Base-by-base conservation (phyloP, 2,113 vertebrate genomes). In the Macroglossus sobrinus region DNA sequence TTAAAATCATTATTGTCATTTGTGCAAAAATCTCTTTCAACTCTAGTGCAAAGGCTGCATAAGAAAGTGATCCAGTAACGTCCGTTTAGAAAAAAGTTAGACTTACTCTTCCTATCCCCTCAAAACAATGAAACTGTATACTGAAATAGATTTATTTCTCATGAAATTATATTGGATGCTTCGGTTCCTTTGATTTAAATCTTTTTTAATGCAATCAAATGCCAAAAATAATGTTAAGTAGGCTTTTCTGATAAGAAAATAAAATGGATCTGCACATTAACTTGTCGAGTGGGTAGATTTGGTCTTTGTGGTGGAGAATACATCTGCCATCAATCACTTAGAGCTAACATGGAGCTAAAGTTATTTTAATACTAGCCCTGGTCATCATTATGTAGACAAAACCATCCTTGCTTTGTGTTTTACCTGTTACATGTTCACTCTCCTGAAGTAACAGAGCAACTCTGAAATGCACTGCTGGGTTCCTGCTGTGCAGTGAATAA, bases 1-100 rank as follows among this genome's bases (percentile, higher is more conserved):
- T 95, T 86, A 57, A 98, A 84, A 95, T 71, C 68, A 95, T 97
- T 92, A 95, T 94, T 97, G 97, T 93, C 96, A 95, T 90, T 86
- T 95, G 95, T 78, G 40, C 93, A 96, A 91, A 96, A 92, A 61
- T 91, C 68, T 89, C 78, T 93, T 90, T 87, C 47, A 80, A 84
- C 43, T 91, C 38, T 53, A 64, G n/a, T 59, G 45, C 57, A 87
- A 57, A 88, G n/a, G 59, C 55, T 93, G 33, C 30, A 14, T 64
- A 35, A 69, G 85, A 89, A 96, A 95, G 47, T 72, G 13, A n/a
- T 47, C 81, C 40, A 82, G 78, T 93, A 89, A 95, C 15, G 90
- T 33, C 74, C 63, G 86, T 47, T 95, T 79, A 63, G 53, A 26
- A 87, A 90, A 91, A 91, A n/a, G 61, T 71, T 69, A 79, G 76